A percentile compares a stretch with the other conserved stretches of the same genome.
Conservation (phyloP, 2,888 invertebrate species). For the Trachelus iudaicus region DNA sequence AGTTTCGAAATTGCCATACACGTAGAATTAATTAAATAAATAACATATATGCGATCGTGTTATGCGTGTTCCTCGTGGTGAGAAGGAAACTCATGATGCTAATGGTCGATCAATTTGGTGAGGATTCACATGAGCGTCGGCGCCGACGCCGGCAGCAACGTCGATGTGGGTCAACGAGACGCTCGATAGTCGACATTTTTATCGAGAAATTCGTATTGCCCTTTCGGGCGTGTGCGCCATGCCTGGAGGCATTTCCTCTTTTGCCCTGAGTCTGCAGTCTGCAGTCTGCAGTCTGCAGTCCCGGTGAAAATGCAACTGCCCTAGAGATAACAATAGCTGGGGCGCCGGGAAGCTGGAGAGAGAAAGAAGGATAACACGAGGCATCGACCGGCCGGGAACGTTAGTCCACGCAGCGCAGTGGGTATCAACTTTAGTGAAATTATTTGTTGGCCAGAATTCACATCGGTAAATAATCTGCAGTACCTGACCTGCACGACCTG, state of each 20-base stretch:
- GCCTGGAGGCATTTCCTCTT: background rate
- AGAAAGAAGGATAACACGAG: constrained; percentile 39
- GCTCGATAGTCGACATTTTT: background rate
- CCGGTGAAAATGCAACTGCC: background rate
- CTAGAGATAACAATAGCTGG: constrained; percentile 2
- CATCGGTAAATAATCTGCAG: background rate
- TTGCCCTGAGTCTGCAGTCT: background rate
- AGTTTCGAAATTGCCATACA: background rate
- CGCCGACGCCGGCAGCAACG: background rate
- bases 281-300: background rate
- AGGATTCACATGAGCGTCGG: background rate
- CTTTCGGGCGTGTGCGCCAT: background rate
- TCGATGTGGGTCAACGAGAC: background rate
- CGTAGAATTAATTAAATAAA: background rate
- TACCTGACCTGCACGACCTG: no score
- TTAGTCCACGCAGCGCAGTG: constrained; percentile 40
- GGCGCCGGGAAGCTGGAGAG: constrained; percentile 14
- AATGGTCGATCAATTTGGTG: background rate
- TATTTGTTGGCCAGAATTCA: constrained; percentile 16
- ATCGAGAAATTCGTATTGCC: background rate
- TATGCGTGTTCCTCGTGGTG: no score
- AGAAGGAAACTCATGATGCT: background rate
- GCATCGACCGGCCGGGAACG: constrained; percentile 44
- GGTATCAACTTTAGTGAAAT: constrained; percentile 34
- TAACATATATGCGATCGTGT: background rate